Evolutionary conservation across 37 sponge, comb jelly and placozoan genomes (phyloP).

Genomic region (Mnemiopsis leidyi): DNA sequence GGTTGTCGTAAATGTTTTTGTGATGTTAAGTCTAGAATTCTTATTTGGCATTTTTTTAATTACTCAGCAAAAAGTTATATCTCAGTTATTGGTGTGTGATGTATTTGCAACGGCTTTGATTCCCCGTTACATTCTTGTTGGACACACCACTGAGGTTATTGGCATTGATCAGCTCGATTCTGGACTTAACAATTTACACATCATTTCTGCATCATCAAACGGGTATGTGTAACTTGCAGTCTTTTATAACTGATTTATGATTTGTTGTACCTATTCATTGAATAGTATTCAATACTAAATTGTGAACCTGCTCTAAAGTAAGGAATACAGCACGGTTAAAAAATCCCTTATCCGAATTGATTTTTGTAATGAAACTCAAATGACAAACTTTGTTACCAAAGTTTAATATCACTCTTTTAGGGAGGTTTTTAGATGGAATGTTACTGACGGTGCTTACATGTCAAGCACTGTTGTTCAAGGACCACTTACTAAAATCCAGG

Average conservation of each 20-base stretch:
- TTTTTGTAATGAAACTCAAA: no score
- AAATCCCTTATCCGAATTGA: no score
- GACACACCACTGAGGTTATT: constrained; percentile 27
- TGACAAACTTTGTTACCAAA: no score
- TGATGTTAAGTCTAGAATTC: no score
- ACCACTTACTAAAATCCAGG: constrained; percentile 15
- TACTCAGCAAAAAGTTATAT: no score
- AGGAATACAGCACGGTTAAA: no score
- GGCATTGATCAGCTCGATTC: constrained; percentile 10
- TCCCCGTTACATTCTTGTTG: constrained; percentile 26
- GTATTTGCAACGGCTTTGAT: constrained; percentile 5
- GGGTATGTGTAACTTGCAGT: background rate
- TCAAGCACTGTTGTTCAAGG: constrained; percentile 17
- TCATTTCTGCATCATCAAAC: background rate
- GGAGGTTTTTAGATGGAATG: constrained; percentile 39
- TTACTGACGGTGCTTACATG: background rate
- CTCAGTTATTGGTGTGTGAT: constrained; percentile 24
- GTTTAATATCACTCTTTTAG: no score
- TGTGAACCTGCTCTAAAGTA: no score
- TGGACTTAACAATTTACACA: background rate
- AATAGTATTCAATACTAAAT: no score
- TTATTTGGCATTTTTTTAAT: no score
- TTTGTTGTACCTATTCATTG: no score
- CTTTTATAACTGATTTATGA: background rate
- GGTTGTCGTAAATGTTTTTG: no score